phyloP scores from a whole-genome alignment of 1,140 invertebrate genomes.

The Drosophila lowei region DNA sequence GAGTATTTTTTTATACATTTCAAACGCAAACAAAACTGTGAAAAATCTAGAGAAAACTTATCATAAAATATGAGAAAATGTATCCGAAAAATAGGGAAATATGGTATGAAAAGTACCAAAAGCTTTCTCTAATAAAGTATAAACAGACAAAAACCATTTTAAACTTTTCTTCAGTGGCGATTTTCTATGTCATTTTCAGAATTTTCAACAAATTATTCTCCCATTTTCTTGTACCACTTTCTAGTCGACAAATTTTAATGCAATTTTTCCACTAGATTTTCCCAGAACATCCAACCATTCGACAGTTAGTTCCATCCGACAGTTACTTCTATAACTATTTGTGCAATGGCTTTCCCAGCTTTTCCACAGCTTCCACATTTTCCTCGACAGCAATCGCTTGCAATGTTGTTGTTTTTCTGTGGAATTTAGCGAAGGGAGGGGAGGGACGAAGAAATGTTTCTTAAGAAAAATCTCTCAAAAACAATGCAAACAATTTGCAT shows the following conservation, averaged over 20 bases:
- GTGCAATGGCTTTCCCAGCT: slow-evolving; percentile 6
- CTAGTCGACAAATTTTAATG: slow-evolving; percentile 3
- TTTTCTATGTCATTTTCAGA: background rate
- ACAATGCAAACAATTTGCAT: slow-evolving; percentile 73
- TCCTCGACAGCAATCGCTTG: slow-evolving; percentile 21
- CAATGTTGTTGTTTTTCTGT: background rate
- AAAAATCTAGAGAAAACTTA: too few relatives aligned
- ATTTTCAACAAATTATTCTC: background rate
- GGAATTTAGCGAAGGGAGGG: too few relatives aligned
- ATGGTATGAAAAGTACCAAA: too few relatives aligned
- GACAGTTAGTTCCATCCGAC: slow-evolving; percentile 4
- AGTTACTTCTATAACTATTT: too few relatives aligned
- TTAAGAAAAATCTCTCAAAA: slow-evolving; percentile 54
- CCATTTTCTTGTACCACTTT: background rate
- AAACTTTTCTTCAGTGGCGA: too few relatives aligned
- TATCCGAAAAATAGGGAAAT: too few relatives aligned
- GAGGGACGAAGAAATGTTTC: slow-evolving; percentile 42
- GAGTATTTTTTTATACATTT: slow-evolving; percentile 1
- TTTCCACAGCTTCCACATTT: slow-evolving; percentile 39
- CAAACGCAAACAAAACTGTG: too few relatives aligned
- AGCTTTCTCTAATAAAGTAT: too few relatives aligned
- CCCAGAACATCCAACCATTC: slow-evolving; percentile 7
- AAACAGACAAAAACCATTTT: too few relatives aligned
- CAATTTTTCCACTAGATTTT: slow-evolving; percentile 23
- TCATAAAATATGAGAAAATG: too few relatives aligned